Conservation (phyloP, 1,140 invertebrate species). For the Archivesica marissinica region DNA sequence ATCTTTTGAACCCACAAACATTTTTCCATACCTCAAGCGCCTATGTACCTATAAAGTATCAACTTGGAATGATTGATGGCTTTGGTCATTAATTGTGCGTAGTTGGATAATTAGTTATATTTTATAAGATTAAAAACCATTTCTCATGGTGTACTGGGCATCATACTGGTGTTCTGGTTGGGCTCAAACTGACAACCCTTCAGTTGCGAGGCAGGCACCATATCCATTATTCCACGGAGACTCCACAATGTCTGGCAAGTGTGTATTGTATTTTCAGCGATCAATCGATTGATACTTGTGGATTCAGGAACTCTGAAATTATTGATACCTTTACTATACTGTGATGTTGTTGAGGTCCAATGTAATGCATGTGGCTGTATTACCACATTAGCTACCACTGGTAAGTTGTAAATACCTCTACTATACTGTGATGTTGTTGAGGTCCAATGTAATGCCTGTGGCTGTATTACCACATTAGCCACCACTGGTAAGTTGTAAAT, state of each 20-base stretch:
- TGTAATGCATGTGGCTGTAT: conserved; percentile 80
- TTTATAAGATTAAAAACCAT: too few species aligned
- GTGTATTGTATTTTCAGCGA: conserved; percentile 66
- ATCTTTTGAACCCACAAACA: too few species aligned
- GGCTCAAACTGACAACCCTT: too few species aligned
- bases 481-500: neutral
- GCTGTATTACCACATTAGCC: neutral
- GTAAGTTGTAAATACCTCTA: conserved; percentile 56
- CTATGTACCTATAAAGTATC: too few species aligned
- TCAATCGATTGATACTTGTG: conserved; percentile 71
- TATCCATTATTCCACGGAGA: too few species aligned
- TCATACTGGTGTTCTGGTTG: too few species aligned
- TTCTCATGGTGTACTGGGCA: too few species aligned
- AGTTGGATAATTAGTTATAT: too few species aligned
- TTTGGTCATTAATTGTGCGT: too few species aligned
- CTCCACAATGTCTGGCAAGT: neutral
- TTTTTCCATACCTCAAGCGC: too few species aligned
- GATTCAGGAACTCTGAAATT: conserved; percentile 66
- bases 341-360: conserved; percentile 74
- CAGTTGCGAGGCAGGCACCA: too few species aligned
- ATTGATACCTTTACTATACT: conserved; percentile 70
- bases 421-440: neutral
- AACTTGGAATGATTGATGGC: too few species aligned
- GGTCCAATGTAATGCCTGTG: neutral
- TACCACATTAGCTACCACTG: conserved; percentile 75